Evolutionary conservation across 53 echinoderm and acorn worm species (phyloP).

Genomic region (Arbacia lixula): DNA sequence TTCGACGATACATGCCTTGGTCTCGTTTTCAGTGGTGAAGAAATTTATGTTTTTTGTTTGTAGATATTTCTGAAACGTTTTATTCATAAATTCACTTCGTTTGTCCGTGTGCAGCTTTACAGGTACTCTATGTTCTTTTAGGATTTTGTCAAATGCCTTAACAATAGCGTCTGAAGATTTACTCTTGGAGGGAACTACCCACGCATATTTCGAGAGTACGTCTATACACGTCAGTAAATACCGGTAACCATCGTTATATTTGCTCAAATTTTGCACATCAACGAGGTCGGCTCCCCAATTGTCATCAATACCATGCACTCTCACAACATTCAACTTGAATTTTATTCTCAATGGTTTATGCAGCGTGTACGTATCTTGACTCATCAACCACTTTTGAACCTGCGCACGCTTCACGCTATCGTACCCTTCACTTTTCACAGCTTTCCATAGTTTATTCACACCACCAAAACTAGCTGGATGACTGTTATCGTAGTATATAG

Average conservation of each 20-base stretch:
- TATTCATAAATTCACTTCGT: constrained; percentile 58
- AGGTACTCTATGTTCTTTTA: constrained; percentile 1
- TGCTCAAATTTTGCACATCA: constrained; percentile 20
- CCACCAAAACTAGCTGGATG: constrained; percentile 17
- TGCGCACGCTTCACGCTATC: background rate
- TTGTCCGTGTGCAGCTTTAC: constrained; percentile 51
- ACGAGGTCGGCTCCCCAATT: constrained; percentile 57
- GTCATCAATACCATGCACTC: constrained; percentile 44
- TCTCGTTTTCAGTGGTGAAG: constrained; percentile 60
- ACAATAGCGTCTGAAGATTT: constrained; percentile 46
- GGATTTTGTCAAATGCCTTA: constrained; percentile 24
- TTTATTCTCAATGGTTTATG: constrained; percentile 35
- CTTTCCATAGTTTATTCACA: constrained; percentile 13
- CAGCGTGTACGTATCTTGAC: constrained; percentile 55
- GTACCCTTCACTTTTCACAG: constrained; percentile 8
- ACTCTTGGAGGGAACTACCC: constrained; percentile 38
- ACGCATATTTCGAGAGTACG: constrained; percentile 55
- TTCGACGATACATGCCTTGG: constrained; percentile 57
- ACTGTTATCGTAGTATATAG: background rate
- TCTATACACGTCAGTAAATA: constrained; percentile 65
- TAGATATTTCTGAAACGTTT: constrained; percentile 46
- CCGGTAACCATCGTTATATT: constrained; percentile 39
- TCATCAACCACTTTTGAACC: constrained; percentile 10
- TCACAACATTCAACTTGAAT: constrained; percentile 57
- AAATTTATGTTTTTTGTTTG: constrained; percentile 18